Base-by-base conservation (phyloP, 92 coral and sea anemone genomes). In the Epizoanthus scotinus region DNA sequence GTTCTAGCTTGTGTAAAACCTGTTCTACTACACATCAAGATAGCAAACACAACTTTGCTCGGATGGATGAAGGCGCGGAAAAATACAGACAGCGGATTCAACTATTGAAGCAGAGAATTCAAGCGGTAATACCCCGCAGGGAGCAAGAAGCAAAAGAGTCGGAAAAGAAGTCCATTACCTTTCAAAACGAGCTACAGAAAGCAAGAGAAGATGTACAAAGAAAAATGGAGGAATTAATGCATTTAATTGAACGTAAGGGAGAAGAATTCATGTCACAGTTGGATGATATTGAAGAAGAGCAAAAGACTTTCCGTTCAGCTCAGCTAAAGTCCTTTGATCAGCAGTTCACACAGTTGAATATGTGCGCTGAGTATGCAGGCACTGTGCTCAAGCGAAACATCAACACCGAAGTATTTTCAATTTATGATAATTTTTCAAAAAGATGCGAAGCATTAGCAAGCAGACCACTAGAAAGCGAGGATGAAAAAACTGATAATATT, bases 201-300 rank as follows among this genome's bases (percentile, higher is more conserved):
- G 81, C 44, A 8, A 58, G 68, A 40, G 14, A 58, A 38, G 81
- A 75, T 38, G 61, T 75, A 15, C 81, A 75, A 49, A 67, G 81
- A 6, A 75, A 75, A 31, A 9, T 75, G 29, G 81, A 75, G 54
- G 81, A 75, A 26, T 59, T 75, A 15, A 34, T 75, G 81, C 81
- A 75, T 24, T 19, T 75, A 55, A 75, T 75, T 57, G 81, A 75
- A 27, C 40, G 81, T 58, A 59, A 54, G 63, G 81, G 81, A 59
- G 81, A 75, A 42, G 81, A 75, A 19, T 59, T 75, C 63, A 60
- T 58, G 81, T 58, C 49, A 75, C 68, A 75, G 67, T 57, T 75
- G 81, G 81, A 75, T 21, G 81, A 75, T 20, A 75, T 75, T 14
- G 81, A 75, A 38, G 81, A 75, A 40, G 81, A 75, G 34, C 81